These are phyloP conservation scores for Neolamprologus devosi DNA, from an alignment of 2,113 vertebrate species.

Conservation along the genomic window DNA sequence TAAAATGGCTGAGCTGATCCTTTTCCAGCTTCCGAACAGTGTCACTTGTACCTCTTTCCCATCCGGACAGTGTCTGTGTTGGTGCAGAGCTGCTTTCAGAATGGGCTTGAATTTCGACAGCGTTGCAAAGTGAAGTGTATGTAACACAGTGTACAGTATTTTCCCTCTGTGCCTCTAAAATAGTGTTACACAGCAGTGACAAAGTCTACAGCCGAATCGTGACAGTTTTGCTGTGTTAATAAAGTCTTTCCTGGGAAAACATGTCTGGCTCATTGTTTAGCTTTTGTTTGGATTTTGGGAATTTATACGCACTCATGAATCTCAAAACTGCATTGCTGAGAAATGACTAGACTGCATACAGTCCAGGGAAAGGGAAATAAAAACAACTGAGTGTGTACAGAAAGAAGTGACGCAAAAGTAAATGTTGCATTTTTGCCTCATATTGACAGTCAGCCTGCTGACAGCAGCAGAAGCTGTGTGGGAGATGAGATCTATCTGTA, in stretches of 20 bases:
- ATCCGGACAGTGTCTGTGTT: background rate
- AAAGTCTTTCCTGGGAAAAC: background rate
- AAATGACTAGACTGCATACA: background rate
- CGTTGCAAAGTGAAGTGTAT: background rate
- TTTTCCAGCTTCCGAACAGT: background rate
- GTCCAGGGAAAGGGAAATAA: background rate
- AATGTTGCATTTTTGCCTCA: slow-evolving; percentile 1
- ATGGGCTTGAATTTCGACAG: background rate
- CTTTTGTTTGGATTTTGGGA: background rate
- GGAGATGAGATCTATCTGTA: slow-evolving; percentile 24
- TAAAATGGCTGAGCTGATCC: background rate
- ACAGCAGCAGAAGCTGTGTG: slow-evolving; percentile 29
- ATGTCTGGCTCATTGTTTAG: background rate
- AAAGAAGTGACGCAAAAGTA: background rate
- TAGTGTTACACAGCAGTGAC: background rate
- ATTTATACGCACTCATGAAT: background rate
- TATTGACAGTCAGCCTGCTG: slow-evolving; percentile 2
- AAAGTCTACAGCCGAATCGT: background rate
- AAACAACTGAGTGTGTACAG: background rate
- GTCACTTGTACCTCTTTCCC: background rate
- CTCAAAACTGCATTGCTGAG: background rate
- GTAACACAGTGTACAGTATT: background rate
- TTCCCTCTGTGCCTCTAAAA: background rate
- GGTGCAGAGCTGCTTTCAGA: background rate
- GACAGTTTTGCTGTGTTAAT: background rate